Conservation (phyloP, 64 coral and sea anemone genomes). For the Porites australiensis region DNA sequence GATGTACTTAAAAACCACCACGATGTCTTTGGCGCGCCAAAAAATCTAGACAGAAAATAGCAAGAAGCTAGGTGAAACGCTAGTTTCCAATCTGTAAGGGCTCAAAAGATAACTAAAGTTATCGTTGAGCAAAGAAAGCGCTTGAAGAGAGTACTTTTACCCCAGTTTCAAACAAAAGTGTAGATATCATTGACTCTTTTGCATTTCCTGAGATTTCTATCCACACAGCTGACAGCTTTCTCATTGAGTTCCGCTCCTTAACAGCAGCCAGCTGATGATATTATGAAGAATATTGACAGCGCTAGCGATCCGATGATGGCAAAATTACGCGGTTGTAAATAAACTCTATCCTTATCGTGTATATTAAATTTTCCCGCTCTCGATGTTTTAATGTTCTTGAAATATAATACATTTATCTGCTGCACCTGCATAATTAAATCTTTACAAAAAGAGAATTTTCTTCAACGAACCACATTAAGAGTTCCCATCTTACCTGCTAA, state of each 20-base stretch:
- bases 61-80: no score
- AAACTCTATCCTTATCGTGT: not conserved
- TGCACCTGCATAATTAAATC: no score
- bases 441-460: no score
- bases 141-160: not conserved
- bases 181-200: not conserved
- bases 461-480: no score
- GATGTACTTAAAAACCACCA: no score
- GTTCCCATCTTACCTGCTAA: no score
- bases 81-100: no score
- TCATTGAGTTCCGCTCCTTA: not conserved
- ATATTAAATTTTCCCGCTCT: not conserved
- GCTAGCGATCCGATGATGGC: not conserved
- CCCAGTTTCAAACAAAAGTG: not conserved
- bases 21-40: no score
- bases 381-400: not conserved
- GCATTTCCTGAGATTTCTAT: not conserved
- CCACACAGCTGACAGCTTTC: conserved; percentile 3
- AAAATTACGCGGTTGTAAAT: not conserved
- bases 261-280: not conserved
- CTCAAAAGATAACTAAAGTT: not conserved
- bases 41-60: no score
- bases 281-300: not conserved
- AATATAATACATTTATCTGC: not conserved
- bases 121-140: not conserved